A percentile compares a stretch with the other conserved stretches of the same genome.
Conservation (phyloP, 2,888 invertebrate genomes). For the Malachius bipustulatus region DNA sequence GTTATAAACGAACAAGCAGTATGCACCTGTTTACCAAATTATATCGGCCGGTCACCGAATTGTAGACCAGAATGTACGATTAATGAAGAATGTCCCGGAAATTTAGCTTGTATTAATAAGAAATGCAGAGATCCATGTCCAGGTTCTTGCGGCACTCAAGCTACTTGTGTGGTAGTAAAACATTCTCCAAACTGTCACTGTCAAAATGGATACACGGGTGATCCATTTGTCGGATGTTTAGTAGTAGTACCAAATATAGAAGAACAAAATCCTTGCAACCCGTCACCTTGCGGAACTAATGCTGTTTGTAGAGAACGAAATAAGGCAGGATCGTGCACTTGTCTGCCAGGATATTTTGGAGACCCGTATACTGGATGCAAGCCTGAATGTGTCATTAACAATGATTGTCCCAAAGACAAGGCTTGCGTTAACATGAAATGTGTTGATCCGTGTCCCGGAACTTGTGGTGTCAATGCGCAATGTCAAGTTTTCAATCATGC, state of each 20-base stretch:
- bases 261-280: conserved; percentile 67
- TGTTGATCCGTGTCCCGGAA: conserved; percentile 68
- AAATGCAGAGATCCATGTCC: conserved; percentile 74
- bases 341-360: conserved; percentile 70
- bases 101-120: conserved; percentile 71
- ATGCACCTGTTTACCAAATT: conserved; percentile 68
- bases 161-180: conserved; percentile 67
- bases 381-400: conserved; percentile 76
- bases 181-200: conserved; percentile 79
- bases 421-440: conserved; percentile 81
- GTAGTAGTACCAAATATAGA: conserved; percentile 17
- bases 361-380: conserved; percentile 79
- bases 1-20: conserved; percentile 63
- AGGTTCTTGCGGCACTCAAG: conserved; percentile 70
- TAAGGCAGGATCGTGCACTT: conserved; percentile 73
- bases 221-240: conserved; percentile 70
- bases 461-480: conserved; percentile 68
- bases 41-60: conserved; percentile 72
- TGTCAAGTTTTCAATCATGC: conserved; percentile 73
- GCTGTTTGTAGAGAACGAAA: conserved; percentile 72
- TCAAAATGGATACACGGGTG: conserved; percentile 65
- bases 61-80: conserved; percentile 79
- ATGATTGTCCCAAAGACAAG: conserved; percentile 62
- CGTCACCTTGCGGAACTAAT: conserved; percentile 79
- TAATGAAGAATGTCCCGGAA: conserved; percentile 73